Evolutionary conservation across 1,140 invertebrate species (phyloP).

Genomic region (Sesamia nonagrioides): DNA sequence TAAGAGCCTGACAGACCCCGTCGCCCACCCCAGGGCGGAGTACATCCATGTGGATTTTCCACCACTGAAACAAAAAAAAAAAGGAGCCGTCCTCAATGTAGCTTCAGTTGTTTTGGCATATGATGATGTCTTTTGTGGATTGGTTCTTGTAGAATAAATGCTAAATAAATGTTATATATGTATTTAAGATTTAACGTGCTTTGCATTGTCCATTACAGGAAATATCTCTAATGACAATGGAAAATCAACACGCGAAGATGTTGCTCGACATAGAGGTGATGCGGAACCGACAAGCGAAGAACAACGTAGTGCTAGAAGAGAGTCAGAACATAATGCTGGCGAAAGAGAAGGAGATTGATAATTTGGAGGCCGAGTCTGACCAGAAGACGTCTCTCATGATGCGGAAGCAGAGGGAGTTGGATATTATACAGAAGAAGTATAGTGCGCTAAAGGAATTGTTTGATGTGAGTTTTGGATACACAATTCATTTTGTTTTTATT

Average conservation of each 20-base stretch:
- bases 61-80: too few relatives aligned
- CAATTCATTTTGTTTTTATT: background rate
- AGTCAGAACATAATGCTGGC: constrained; percentile 75
- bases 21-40: too few relatives aligned
- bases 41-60: too few relatives aligned
- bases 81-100: too few relatives aligned
- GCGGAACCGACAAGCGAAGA: constrained; percentile 81
- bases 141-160: too few relatives aligned
- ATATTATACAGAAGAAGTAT: constrained; percentile 88
- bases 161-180: too few relatives aligned
- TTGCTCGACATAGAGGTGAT: constrained; percentile 89
- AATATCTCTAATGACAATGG: constrained; percentile 88
- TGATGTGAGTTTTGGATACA: constrained; percentile 70
- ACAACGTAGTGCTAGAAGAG: constrained; percentile 71
- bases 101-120: too few relatives aligned
- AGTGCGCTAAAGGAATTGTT: constrained; percentile 85
- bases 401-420: constrained; percentile 88
- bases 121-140: too few relatives aligned
- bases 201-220: constrained; percentile 75
- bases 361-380: constrained; percentile 87
- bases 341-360: constrained; percentile 82
- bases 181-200: constrained; percentile 5
- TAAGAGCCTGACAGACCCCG: too few relatives aligned
- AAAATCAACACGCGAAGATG: constrained; percentile 89
- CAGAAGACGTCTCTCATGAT: constrained; percentile 79